Evolutionary conservation across 2,797 vertebrate species (phyloP).

Genomic region (Potorous gilbertii): DNA sequence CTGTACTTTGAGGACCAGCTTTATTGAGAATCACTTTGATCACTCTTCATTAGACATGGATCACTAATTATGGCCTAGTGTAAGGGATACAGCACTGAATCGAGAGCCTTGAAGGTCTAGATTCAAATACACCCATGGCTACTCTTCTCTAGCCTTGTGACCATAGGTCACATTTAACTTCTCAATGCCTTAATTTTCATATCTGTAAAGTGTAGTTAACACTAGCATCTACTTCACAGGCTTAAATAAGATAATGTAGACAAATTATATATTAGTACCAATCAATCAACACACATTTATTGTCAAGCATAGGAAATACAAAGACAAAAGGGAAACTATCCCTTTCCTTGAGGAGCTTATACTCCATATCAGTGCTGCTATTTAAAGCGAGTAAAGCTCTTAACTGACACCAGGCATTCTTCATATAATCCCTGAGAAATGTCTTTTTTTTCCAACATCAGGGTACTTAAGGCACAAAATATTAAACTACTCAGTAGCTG

Average conservation of each 20-base stretch:
- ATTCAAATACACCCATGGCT: not conserved
- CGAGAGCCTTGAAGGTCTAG: not conserved
- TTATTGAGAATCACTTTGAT: accelerated
- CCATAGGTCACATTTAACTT: not conserved
- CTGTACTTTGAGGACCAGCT: not conserved
- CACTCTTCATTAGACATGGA: not conserved
- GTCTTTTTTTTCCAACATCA: not conserved
- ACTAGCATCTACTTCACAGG: not conserved
- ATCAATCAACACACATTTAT: not conserved
- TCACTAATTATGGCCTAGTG: not conserved
- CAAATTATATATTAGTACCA: not conserved
- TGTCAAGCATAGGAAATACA: not conserved
- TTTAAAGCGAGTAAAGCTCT: constrained; percentile 19
- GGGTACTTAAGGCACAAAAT: not conserved
- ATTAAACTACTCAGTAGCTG: not conserved
- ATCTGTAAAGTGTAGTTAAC: not conserved
- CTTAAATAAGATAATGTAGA: not conserved
- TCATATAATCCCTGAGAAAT: not conserved
- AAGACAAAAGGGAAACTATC: not conserved
- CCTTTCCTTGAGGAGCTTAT: not conserved
- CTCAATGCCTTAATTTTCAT: not conserved
- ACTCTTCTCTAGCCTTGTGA: not conserved
- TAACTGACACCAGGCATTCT: not conserved
- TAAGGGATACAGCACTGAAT: not conserved
- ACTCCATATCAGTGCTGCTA: not conserved